Evolutionary conservation across 2,888 invertebrate genomes (phyloP).

Genomic region (Linnaemya vulpina): DNA sequence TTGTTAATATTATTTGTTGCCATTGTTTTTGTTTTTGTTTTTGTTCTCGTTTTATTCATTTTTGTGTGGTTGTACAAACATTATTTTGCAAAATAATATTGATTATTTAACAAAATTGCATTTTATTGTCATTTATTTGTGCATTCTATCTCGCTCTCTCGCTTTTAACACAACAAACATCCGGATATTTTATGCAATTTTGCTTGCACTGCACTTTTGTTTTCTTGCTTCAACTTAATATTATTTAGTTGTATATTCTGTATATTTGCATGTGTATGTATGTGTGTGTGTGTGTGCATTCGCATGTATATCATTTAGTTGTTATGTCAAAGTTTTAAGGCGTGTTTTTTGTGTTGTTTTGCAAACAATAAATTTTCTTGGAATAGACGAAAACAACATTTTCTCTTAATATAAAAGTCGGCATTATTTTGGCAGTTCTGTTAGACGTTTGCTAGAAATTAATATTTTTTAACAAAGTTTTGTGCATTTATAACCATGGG

Average conservation of each 20-base stretch:
- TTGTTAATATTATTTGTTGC: conserved; percentile 43
- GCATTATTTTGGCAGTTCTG: conserved; percentile 64
- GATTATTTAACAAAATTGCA: conserved; percentile 69
- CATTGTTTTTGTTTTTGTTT: conserved; percentile 10
- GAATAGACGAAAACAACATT: conserved; percentile 34
- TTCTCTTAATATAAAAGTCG: conserved; percentile 35
- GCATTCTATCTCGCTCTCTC: neutral
- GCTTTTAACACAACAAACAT: neutral
- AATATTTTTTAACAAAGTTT: conserved; percentile 35
- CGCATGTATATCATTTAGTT: conserved; percentile 3
- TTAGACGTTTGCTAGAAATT: conserved; percentile 33
- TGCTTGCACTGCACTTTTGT: conserved; percentile 53
- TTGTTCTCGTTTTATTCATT: neutral
- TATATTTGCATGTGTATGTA: neutral
- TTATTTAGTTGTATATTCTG: conserved; percentile 6
- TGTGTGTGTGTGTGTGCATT: neutral
- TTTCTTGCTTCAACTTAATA: conserved; percentile 10
- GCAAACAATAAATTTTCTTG: conserved; percentile 68
- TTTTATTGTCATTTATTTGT: conserved; percentile 64
- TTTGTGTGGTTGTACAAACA: conserved; percentile 43
- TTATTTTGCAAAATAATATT: conserved; percentile 61
- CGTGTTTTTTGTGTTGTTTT: conserved; percentile 68
- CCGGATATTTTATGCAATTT: conserved; percentile 53
- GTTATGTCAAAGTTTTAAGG: conserved; percentile 62
- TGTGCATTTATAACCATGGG: conserved; percentile 34